Evolutionary conservation across 2,888 invertebrate genomes (phyloP), one percentile per base, ranked within the genome.

Genomic region (Lymantria monacha): DNA sequence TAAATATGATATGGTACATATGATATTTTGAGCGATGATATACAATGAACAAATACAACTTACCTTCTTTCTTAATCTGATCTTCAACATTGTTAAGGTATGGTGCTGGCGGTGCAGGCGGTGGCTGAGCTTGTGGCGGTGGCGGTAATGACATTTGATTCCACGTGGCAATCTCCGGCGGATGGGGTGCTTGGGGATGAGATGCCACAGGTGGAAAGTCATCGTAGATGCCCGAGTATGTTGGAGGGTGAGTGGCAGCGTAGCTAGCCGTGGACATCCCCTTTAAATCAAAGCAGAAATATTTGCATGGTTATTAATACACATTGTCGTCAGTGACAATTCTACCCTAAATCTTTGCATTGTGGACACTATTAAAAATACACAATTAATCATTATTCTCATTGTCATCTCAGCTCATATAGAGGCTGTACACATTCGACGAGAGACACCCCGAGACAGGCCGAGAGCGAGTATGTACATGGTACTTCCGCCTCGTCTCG

Each of bases 61-160:
- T 80, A 92, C 92, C 92, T 81, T 92, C 92, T 80, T 92, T 92
- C 64, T 92, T 92, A 12, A 89, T 80, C 59, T 92, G 90, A 48
- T 92, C 92, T 64, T 86, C 92, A 46, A 85, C 76, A 59, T 83
- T 85, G 52, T 75, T 80, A 10, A 80, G 66, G 42, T 77, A 69
- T 0, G 75, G 71, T 10, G 75, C 70, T 0, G 79, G 72, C 9
- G 74, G 76, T 0, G 70, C 69, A 1, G 74, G 75, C 0, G 72
- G 70, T 1, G 49, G 22, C n/a, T 74, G 74, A 0, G 77, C 64
- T 8, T 46, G 5, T 0, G 52, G 48, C 22, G 66, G 66, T 1
- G 87, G 86, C 0, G 87, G 88, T 31, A 89, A 66, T 0, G 87
- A 83, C 83, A 87, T 83, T 59, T 88, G 88, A 59, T 87, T 90